Percentiles rank a stretch among this genome's conserved stretches.
Conservation (phyloP, 2,113 vertebrate genomes). For the Chaetodon auriga region DNA sequence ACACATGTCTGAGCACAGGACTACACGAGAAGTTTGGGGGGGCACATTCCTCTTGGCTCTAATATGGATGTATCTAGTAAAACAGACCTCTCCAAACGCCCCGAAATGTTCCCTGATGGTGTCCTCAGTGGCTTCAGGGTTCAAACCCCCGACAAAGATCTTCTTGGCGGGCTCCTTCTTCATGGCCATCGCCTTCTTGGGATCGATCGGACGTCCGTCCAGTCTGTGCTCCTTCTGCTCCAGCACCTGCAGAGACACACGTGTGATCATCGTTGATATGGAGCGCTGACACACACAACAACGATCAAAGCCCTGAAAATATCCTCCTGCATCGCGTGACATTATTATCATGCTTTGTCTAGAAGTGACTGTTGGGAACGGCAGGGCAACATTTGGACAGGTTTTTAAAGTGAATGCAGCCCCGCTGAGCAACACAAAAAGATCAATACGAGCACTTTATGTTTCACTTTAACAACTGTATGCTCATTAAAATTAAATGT, state of each 20-base stretch:
- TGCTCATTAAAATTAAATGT: not conserved
- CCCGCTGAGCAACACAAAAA: not conserved
- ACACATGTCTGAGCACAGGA: not conserved
- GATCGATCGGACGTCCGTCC: slow-evolving; percentile 96
- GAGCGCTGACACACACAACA: not conserved
- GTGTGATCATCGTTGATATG: not conserved
- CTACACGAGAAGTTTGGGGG: not conserved
- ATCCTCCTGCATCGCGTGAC: not conserved
- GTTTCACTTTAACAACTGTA: too few relatives aligned
- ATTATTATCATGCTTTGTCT: too few relatives aligned
- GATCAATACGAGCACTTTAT: fast-evolving
- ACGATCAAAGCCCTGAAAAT: not conserved
- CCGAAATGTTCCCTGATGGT: slow-evolving; percentile 96
- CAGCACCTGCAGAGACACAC: slow-evolving; percentile 86
- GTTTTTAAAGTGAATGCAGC: not conserved
- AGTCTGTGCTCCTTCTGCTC: slow-evolving; percentile 96
- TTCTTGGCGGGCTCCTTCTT: slow-evolving; percentile 98
- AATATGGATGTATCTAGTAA: too few relatives aligned
- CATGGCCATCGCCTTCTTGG: slow-evolving; percentile 99
- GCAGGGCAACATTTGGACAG: not conserved
- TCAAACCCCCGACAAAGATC: slow-evolving; percentile 97
- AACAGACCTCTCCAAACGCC: slow-evolving; percentile 92
- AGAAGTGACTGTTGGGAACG: not conserved
- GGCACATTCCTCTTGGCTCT: not conserved
- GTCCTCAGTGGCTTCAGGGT: slow-evolving; percentile 97